Evolutionary conservation across 2,113 vertebrate genomes (phyloP).

Genomic region (Pteruthius melanotis): DNA sequence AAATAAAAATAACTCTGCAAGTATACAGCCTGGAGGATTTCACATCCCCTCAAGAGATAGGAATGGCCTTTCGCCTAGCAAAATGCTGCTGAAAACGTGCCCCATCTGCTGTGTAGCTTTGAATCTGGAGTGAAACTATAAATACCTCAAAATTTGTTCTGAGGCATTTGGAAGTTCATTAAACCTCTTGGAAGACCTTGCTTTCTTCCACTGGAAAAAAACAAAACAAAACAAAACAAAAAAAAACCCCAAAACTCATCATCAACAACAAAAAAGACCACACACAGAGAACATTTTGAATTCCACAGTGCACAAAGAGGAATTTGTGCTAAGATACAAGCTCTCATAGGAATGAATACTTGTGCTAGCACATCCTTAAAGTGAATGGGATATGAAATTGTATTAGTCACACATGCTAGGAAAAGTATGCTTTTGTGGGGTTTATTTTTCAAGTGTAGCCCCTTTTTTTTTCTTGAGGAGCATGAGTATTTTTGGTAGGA

Average conservation of each 20-base stretch:
- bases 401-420: constrained; percentile 11
- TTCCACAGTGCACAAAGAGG: neutral
- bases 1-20: constrained; percentile 50
- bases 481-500: neutral
- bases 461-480: neutral
- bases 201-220: neutral
- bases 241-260: neutral
- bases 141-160: constrained; percentile 35
- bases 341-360: constrained; percentile 1
- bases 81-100: constrained; percentile 33
- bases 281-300: neutral
- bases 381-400: constrained; percentile 6
- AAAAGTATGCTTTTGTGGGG: neutral
- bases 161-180: constrained; percentile 37
- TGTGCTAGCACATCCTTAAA: neutral
- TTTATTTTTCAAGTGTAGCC: neutral
- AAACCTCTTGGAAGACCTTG: neutral
- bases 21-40: constrained; percentile 18
- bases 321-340: neutral
- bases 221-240: no score
- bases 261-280: neutral
- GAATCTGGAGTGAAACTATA: constrained; percentile 31
- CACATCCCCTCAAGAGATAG: constrained; percentile 9
- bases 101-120: constrained; percentile 47
- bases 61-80: constrained; percentile 42